Conservation (phyloP, 64 coral and sea anemone species). For the Catalaphyllia jardinei region DNA sequence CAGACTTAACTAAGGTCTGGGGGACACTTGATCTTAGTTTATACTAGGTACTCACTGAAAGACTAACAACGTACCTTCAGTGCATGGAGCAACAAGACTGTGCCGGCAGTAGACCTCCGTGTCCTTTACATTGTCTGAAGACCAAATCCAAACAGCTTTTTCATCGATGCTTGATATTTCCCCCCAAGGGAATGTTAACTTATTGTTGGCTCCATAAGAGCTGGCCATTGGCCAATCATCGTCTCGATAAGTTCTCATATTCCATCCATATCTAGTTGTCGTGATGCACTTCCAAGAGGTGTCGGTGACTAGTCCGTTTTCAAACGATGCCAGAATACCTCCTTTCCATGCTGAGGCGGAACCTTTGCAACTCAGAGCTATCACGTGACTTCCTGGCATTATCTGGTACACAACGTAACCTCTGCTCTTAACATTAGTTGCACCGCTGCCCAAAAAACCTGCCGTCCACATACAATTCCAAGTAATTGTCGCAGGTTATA, state of each 20-base stretch:
- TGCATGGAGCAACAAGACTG: slow-evolving; percentile 11
- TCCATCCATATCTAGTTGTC: slow-evolving; percentile 4
- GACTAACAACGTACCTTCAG: slow-evolving; percentile 17
- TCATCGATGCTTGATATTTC: background rate
- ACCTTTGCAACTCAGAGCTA: slow-evolving; percentile 51
- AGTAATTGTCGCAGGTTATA: slow-evolving; percentile 49
- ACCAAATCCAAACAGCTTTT: slow-evolving; percentile 49
- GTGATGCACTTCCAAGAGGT: slow-evolving; percentile 29
- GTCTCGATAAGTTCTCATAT: slow-evolving; percentile 50
- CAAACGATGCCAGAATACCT: slow-evolving; percentile 19
- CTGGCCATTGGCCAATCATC: slow-evolving; percentile 31
- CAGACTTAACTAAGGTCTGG: background rate
- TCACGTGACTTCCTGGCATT: slow-evolving; percentile 1
- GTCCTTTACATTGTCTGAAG: slow-evolving; percentile 10
- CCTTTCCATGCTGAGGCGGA: background rate
- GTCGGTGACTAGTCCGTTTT: slow-evolving; percentile 46
- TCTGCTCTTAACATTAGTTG: background rate
- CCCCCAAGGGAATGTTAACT: slow-evolving; percentile 19
- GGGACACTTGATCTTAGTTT: background rate
- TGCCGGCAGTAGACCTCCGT: slow-evolving; percentile 36
- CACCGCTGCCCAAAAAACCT: background rate
- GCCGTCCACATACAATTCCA: slow-evolving; percentile 58
- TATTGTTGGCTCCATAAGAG: background rate
- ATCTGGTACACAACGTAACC: background rate
- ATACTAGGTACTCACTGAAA: background rate